phyloP scores from a whole-genome alignment of 2,888 invertebrate species.

The Athetis lepigone region DNA sequence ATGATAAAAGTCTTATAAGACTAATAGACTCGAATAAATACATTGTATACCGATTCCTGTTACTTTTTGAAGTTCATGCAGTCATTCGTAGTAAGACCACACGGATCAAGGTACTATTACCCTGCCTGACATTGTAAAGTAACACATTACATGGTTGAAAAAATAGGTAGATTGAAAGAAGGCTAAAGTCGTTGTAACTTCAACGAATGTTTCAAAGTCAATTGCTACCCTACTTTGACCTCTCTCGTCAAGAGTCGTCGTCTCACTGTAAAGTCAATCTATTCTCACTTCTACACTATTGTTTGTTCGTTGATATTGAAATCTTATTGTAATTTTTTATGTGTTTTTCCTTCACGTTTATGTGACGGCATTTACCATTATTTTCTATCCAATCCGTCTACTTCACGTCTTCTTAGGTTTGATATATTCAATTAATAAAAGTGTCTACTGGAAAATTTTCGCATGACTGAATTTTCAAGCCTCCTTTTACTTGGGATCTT shows the following conservation, averaged over 20 bases:
- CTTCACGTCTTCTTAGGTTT: constrained; percentile 15
- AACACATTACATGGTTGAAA: constrained; percentile 13
- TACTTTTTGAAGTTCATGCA: background rate
- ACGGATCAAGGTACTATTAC: background rate
- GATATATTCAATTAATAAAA: constrained; percentile 31
- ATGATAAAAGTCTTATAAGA: too few relatives aligned
- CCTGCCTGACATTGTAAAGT: background rate
- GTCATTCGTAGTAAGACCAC: background rate
- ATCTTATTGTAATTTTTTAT: constrained; percentile 34
- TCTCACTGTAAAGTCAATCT: constrained; percentile 41
- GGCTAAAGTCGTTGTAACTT: constrained; percentile 27
- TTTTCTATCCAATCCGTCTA: constrained; percentile 14
- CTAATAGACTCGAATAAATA: too few relatives aligned
- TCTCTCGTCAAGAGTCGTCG: constrained; percentile 36
- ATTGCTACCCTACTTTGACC: constrained; percentile 39
- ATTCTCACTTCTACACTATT: constrained; percentile 40
- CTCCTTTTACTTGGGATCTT: constrained; percentile 18
- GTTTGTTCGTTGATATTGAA: constrained; percentile 48
- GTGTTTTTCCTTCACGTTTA: constrained; percentile 17
- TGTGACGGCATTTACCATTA: constrained; percentile 6
- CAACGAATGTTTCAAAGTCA: constrained; percentile 40
- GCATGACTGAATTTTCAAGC: constrained; percentile 25
- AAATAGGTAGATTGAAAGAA: constrained; percentile 25
- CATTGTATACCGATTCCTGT: background rate
- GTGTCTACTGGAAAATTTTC: constrained; percentile 19